Conservation (phyloP, 2,113 vertebrate genomes). For the Meleagris gallopavo region DNA sequence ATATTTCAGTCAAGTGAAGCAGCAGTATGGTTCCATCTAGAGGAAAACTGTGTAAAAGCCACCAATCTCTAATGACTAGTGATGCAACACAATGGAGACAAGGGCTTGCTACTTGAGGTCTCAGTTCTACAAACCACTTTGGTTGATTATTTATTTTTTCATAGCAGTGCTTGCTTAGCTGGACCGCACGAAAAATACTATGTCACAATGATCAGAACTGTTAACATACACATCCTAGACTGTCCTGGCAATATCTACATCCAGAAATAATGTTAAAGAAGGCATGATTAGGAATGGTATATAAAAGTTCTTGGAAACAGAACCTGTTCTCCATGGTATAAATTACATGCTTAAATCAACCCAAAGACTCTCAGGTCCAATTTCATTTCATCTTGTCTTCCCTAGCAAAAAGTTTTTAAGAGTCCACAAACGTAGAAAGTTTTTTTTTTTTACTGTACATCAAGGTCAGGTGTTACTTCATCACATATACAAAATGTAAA, state of each 20-base stretch:
- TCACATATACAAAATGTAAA: background rate
- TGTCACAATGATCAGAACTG: background rate
- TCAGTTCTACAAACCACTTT: background rate
- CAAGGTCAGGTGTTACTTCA: background rate
- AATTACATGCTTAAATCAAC: background rate
- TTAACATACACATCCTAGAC: background rate
- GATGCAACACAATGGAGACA: background rate
- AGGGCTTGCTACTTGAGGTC: background rate
- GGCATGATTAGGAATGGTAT: background rate
- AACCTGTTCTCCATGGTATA: background rate
- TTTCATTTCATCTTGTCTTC: background rate
- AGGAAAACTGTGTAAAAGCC: conserved; percentile 40
- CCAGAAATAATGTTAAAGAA: background rate
- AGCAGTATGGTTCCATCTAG: conserved; percentile 67
- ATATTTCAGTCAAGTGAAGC: background rate
- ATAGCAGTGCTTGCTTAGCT: background rate
- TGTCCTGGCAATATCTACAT: background rate
- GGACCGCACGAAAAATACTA: background rate
- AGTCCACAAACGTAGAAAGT: background rate
- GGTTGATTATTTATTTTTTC: background rate
- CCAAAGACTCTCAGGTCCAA: background rate
- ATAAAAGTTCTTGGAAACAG: background rate
- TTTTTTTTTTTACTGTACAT: background rate
- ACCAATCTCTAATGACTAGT: background rate
- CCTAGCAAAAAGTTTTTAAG: background rate